Percentiles rank a stretch among this genome's conserved stretches.
Evolutionary conservation across 1,140 invertebrate genomes (phyloP).

Genomic region (Oreohelix idahoensis): DNA sequence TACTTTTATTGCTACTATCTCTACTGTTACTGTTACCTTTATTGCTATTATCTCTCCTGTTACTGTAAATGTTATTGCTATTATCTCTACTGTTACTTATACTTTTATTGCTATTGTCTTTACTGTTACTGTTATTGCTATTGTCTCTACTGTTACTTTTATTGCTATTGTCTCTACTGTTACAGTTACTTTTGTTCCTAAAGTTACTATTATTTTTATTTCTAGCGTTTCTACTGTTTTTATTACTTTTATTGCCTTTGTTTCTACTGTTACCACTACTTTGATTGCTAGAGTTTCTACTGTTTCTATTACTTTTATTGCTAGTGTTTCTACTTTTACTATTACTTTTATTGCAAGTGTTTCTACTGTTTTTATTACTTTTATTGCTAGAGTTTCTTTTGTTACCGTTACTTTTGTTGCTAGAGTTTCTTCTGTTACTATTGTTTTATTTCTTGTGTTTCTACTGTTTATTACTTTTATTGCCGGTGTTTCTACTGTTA

Average conservation of each 20-base stretch:
- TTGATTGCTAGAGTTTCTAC: background rate
- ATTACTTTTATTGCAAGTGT: background rate
- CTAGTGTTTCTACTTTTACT: background rate
- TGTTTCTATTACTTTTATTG: background rate
- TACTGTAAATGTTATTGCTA: background rate
- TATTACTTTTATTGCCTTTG: background rate
- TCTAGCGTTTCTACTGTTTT: background rate
- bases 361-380: background rate
- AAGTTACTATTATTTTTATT: background rate
- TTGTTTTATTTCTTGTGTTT: background rate
- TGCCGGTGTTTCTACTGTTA: background rate
- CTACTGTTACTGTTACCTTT: background rate
- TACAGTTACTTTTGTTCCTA: background rate
- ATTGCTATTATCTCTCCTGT: background rate
- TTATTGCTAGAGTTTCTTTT: background rate
- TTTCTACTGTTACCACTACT: background rate
- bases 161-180: background rate
- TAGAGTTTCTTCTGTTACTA: background rate
- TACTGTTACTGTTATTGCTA: background rate
- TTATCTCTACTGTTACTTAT: background rate
- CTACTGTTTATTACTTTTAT: background rate
- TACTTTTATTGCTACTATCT: background rate
- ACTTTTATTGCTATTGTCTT: background rate
- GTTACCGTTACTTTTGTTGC: background rate
- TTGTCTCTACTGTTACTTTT: background rate